Evolutionary conservation across 1,140 invertebrate genomes (phyloP).

Genomic region (Drosophila oshimai): DNA sequence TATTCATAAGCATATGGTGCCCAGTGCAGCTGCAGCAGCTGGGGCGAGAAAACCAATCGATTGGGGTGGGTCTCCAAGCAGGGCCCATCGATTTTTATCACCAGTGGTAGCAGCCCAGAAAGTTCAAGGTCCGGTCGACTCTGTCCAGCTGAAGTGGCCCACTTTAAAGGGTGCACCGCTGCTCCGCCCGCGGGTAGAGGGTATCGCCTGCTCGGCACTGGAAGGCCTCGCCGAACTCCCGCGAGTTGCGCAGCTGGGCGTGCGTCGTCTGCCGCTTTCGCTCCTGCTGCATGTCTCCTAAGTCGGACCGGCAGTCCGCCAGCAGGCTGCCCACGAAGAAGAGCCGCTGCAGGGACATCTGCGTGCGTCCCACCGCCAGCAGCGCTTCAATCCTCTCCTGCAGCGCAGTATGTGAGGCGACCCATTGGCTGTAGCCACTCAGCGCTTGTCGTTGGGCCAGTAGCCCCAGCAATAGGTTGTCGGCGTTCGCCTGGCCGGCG

Average conservation of each 20-base stretch:
- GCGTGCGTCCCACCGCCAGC: conserved; percentile 44
- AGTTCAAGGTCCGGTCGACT: conserved; percentile 59
- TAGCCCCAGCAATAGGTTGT: conserved; percentile 56
- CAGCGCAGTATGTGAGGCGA: conserved; percentile 2
- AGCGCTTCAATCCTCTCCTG: conserved; percentile 36
- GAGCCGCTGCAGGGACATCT: conserved; percentile 47
- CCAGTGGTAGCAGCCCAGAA: conserved; percentile 18
- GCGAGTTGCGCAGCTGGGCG: conserved; percentile 49
- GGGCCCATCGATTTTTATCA: conserved; percentile 53
- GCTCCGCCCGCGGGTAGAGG: conserved; percentile 15
- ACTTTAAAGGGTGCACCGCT: conserved; percentile 36
- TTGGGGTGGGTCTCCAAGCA: not conserved
- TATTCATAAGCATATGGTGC: conserved; percentile 50
- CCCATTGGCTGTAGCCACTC: conserved; percentile 49
- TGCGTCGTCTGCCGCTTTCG: conserved; percentile 42
- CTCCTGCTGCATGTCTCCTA: conserved; percentile 39
- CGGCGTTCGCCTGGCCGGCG: conserved; percentile 18
- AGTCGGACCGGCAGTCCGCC: conserved; percentile 41
- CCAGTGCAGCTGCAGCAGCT: conserved; percentile 10
- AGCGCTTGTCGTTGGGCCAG: conserved; percentile 50
- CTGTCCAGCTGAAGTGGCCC: not conserved
- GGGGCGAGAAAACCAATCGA: conserved; percentile 61
- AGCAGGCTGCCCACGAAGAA: conserved; percentile 65
- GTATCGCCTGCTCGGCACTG: conserved; percentile 46
- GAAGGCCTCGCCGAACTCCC: conserved; percentile 61